Conservation (phyloP, 2,888 invertebrate genomes). For the Scaptomyza tumidula region DNA sequence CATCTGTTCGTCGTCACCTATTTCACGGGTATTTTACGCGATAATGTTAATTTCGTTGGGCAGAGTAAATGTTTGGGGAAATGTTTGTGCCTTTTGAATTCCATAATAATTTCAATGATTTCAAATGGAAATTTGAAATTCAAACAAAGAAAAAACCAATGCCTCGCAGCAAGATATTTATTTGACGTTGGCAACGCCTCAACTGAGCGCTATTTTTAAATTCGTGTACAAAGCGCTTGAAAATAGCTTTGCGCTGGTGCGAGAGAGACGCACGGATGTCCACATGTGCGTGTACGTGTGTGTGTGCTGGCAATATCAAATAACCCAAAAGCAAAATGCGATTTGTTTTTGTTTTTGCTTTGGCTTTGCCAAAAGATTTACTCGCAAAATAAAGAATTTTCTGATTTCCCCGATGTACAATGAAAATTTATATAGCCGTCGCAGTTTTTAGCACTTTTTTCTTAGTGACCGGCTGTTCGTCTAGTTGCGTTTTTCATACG, state of each 20-base stretch:
- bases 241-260: slow-evolving; percentile 58
- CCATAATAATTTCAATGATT: slow-evolving; percentile 40
- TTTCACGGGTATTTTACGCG: slow-evolving; percentile 41
- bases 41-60: slow-evolving; percentile 37
- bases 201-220: slow-evolving; percentile 76
- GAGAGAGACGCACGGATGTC: slow-evolving; percentile 52
- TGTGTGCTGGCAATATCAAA: slow-evolving; percentile 65
- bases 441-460: slow-evolving; percentile 56
- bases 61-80: slow-evolving; percentile 43
- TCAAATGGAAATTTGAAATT: slow-evolving; percentile 27
- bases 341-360: slow-evolving; percentile 25
- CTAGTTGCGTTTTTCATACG: slow-evolving; percentile 62
- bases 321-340: slow-evolving; percentile 60
- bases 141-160: slow-evolving; percentile 33
- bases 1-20: slow-evolving; percentile 43
- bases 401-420: slow-evolving; percentile 34
- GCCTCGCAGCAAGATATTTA: slow-evolving; percentile 25
- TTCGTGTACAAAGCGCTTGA: slow-evolving; percentile 34
- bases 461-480: slow-evolving; percentile 26
- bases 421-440: slow-evolving; percentile 39
- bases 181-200: slow-evolving; percentile 63
- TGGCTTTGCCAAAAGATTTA: slow-evolving; percentile 62
- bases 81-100: slow-evolving; percentile 43
- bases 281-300: slow-evolving; percentile 12
- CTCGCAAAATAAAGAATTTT: slow-evolving; percentile 36